These are phyloP conservation scores for Oreortyx pictus DNA, from an alignment of 2,797 vertebrate genomes.

Conservation along the genomic window DNA sequence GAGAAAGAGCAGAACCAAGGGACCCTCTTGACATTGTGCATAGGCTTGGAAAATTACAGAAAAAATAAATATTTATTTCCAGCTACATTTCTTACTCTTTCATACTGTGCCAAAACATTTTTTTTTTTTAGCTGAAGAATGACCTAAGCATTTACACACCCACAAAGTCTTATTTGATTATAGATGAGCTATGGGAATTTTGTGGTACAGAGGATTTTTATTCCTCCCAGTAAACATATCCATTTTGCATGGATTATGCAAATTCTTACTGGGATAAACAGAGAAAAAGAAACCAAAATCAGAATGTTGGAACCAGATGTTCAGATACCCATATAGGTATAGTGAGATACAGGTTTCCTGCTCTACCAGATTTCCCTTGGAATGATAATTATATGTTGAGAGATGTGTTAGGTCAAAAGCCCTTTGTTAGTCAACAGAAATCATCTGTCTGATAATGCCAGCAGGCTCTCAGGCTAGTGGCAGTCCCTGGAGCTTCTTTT, in stretches of 20 bases:
- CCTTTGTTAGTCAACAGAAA: not conserved
- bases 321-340: not conserved
- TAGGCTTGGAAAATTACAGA: not conserved
- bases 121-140: not conserved
- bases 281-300: not conserved
- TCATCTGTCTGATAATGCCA: not conserved
- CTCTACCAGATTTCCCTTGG: not conserved
- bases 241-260: not conserved
- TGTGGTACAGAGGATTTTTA: accelerated
- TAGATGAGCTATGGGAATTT: not conserved
- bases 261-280: not conserved
- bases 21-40: not conserved
- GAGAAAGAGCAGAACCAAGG: not conserved
- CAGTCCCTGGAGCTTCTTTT: not conserved
- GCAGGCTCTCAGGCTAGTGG: not conserved
- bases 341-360: not conserved
- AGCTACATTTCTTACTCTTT: not conserved
- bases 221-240: not conserved
- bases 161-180: not conserved
- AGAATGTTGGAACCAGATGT: not conserved
- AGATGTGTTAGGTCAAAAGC: accelerated
- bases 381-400: not conserved
- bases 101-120: not conserved
- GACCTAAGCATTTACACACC: not conserved
- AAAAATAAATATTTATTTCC: not conserved